Conservation (phyloP, 1,140 invertebrate genomes). For the Drosophila sp. region DNA sequence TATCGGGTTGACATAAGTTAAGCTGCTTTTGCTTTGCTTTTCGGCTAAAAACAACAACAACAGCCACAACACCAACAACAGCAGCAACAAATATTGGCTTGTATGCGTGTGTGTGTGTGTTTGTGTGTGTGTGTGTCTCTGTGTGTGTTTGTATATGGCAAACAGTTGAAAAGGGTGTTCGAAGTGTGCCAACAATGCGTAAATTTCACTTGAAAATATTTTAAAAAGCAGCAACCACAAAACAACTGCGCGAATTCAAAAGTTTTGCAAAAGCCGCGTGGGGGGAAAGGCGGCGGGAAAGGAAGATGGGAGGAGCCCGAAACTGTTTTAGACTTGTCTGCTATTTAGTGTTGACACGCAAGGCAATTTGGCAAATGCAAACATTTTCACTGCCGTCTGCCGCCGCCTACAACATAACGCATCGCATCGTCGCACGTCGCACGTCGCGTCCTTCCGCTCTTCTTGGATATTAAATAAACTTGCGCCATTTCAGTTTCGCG, state of each 20-base stretch:
- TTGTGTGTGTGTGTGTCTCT: neutral
- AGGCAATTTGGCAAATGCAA: conserved; percentile 78
- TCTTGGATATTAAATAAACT: conserved; percentile 74
- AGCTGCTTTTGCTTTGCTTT: conserved; percentile 78
- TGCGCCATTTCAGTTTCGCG: conserved; percentile 76
- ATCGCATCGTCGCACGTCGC: conserved; percentile 35
- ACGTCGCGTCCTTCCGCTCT: conserved; percentile 3
- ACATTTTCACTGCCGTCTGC: conserved; percentile 59
- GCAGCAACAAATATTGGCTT: conserved; percentile 20
- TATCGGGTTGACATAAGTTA: conserved; percentile 81
- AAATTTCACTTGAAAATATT: conserved; percentile 69
- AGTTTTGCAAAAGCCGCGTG: conserved; percentile 40
- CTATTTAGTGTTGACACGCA: conserved; percentile 82
- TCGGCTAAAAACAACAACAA: conserved; percentile 67
- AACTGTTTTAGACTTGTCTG: conserved; percentile 69
- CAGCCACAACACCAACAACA: conserved; percentile 37
- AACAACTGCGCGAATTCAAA: conserved; percentile 69
- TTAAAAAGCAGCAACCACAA: conserved; percentile 64
- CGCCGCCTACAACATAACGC: conserved; percentile 57
- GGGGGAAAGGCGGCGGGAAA: neutral
- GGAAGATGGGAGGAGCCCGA: neutral
- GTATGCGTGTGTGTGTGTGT: conserved; percentile 12
- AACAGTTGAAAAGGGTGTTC: conserved; percentile 66
- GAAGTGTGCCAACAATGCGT: conserved; percentile 66
- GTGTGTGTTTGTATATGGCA: conserved; percentile 39